Percentiles rank a stretch among this genome's conserved stretches.
phyloP scores from a whole-genome alignment of 2,113 vertebrate genomes.

The Laticauda colubrina region DNA sequence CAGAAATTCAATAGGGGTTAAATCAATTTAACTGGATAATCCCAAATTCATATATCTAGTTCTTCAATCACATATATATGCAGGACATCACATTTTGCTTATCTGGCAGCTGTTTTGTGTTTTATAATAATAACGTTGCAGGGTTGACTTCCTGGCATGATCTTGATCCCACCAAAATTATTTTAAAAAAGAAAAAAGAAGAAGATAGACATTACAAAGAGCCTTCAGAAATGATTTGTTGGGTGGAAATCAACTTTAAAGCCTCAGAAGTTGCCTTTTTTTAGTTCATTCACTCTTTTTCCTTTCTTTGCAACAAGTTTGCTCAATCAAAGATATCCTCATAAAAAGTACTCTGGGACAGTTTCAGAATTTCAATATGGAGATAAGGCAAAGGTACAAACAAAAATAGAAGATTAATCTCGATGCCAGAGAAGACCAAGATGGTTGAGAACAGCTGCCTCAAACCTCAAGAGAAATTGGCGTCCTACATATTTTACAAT shows the following conservation, averaged over 20 bases:
- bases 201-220: not conserved
- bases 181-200: not conserved
- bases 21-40: not conserved
- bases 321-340: not conserved
- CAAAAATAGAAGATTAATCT: conserved; percentile 32
- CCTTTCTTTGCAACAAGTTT: not conserved
- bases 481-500: conserved; percentile 28
- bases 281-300: no score
- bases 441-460: conserved; percentile 16
- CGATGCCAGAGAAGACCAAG: not conserved
- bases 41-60: not conserved
- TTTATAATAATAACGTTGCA: not conserved
- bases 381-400: conserved; percentile 30
- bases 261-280: not conserved
- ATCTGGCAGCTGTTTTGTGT: not conserved
- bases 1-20: not conserved
- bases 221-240: not conserved
- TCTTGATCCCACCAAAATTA: not conserved
- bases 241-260: conserved; percentile 1
- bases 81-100: not conserved
- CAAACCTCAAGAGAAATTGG: conserved; percentile 2
- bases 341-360: not conserved
- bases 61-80: not conserved
- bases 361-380: conserved; percentile 22
- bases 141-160: not conserved